phyloP scores from a whole-genome alignment of 2,797 vertebrate species.

The Cetoscarus ocellatus region DNA sequence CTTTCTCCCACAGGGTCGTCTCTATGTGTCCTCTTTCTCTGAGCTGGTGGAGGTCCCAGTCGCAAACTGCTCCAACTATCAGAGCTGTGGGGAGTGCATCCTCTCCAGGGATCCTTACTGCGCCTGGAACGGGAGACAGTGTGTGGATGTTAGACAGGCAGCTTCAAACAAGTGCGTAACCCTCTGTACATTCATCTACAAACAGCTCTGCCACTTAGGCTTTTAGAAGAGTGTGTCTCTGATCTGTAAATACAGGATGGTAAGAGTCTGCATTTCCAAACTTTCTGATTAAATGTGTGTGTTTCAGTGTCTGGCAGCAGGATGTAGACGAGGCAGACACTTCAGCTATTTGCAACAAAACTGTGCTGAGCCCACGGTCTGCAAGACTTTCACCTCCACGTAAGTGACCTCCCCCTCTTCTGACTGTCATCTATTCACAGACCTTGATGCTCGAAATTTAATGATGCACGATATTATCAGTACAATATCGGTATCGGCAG shows the following conservation, averaged over 20 bases:
- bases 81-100: conserved; percentile 94
- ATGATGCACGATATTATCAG: too few relatives aligned
- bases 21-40: conserved; percentile 90
- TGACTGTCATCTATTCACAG: conserved; percentile 25
- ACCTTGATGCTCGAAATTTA: too few relatives aligned
- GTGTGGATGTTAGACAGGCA: conserved; percentile 79
- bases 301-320: conserved; percentile 89
- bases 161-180: conserved; percentile 71
- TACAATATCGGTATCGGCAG: too few relatives aligned
- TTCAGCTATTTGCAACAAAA: conserved; percentile 77
- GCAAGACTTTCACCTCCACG: conserved; percentile 75
- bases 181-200: conserved; percentile 10
- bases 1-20: conserved; percentile 83
- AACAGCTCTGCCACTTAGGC: conserved; percentile 1
- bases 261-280: conserved; percentile 5
- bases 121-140: conserved; percentile 89
- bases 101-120: conserved; percentile 97
- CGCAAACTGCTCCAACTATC: conserved; percentile 94
- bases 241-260: conserved; percentile 10
- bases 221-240: neutral
- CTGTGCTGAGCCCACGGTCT: conserved; percentile 60
- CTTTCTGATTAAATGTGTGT: conserved; percentile 42
- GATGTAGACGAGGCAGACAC: conserved; percentile 90
- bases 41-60: conserved; percentile 91
- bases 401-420: conserved; percentile 63